These are phyloP conservation scores for Myoxocephalus aenaeus DNA, from an alignment of 2,797 vertebrate genomes.

Conservation along the genomic window DNA sequence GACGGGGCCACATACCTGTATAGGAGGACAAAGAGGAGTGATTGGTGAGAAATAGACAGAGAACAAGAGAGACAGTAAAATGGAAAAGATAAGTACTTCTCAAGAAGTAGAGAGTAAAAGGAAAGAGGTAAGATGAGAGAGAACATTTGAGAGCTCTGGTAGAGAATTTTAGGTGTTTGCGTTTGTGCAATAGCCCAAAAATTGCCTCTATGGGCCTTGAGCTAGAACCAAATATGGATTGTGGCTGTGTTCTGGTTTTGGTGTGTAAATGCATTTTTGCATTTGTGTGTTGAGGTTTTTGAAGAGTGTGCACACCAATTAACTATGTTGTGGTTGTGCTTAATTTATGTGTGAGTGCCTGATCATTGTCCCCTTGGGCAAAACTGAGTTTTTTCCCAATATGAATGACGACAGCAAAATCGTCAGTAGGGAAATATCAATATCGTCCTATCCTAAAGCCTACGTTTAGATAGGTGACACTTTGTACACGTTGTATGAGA, in stretches of 20 bases:
- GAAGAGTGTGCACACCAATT: neutral
- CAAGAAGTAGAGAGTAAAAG: neutral
- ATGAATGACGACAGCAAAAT: no score
- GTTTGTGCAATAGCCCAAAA: slow-evolving; percentile 14
- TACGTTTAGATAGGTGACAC: neutral
- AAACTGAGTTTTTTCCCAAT: slow-evolving; percentile 17
- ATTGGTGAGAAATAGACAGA: slow-evolving; percentile 10
- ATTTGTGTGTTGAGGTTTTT: neutral
- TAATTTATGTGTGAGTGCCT: slow-evolving; percentile 8
- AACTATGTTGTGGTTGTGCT: neutral
- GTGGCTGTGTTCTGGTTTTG: slow-evolving; percentile 9
- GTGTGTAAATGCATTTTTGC: neutral
- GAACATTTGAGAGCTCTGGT: neutral
- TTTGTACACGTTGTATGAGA: neutral
- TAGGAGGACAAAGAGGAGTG: slow-evolving; percentile 29
- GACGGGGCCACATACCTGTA: neutral
- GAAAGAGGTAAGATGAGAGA: neutral
- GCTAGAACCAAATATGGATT: neutral
- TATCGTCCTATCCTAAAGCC: neutral
- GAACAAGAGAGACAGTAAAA: slow-evolving; percentile 2
- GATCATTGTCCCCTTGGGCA: slow-evolving; percentile 30
- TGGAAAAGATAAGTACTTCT: slow-evolving; percentile 23
- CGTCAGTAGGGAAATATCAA: neutral
- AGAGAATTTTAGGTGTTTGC: slow-evolving; percentile 9
- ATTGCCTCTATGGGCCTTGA: slow-evolving; percentile 20